Percentiles rank a stretch among this genome's conserved stretches.
phyloP scores from a whole-genome alignment of 2,113 vertebrate species.

The Cacatua alba region DNA sequence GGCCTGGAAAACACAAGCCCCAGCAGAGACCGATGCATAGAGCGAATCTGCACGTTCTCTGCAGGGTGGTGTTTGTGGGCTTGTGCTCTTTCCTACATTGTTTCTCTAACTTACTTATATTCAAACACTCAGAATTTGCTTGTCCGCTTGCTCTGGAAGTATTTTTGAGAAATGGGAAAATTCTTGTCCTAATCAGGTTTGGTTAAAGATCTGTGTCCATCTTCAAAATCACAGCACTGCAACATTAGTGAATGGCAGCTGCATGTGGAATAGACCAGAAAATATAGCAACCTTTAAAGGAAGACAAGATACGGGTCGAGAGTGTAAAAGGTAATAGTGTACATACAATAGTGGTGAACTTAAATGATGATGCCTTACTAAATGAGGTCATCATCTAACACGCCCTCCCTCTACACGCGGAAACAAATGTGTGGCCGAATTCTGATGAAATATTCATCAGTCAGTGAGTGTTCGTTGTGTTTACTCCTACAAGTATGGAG shows the following conservation, averaged over 20 bases:
- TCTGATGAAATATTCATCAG: constrained; percentile 54
- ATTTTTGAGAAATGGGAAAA: background rate
- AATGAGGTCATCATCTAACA: constrained; percentile 6
- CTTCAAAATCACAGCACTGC: background rate
- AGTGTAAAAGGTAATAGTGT: background rate
- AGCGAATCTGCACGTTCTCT: background rate
- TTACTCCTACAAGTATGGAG: constrained; percentile 68
- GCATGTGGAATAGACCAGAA: background rate
- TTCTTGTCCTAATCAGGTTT: background rate
- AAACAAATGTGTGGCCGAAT: background rate
- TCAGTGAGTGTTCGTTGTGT: constrained; percentile 49
- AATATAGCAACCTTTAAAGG: background rate
- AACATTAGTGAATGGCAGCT: background rate
- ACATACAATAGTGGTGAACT: background rate
- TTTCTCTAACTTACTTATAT: background rate
- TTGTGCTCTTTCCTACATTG: background rate
- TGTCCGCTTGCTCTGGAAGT: background rate
- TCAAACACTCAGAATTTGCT: background rate
- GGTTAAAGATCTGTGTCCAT: background rate
- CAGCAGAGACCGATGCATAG: background rate
- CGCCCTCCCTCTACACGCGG: background rate
- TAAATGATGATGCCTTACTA: background rate
- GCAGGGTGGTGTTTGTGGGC: background rate
- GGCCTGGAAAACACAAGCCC: background rate
- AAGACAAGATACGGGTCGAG: background rate